Percentiles rank a stretch among this genome's conserved stretches.
These are phyloP conservation scores for Pyrrhosoma nymphula DNA, from an alignment of 2,888 invertebrate species.

Conservation along the genomic window DNA sequence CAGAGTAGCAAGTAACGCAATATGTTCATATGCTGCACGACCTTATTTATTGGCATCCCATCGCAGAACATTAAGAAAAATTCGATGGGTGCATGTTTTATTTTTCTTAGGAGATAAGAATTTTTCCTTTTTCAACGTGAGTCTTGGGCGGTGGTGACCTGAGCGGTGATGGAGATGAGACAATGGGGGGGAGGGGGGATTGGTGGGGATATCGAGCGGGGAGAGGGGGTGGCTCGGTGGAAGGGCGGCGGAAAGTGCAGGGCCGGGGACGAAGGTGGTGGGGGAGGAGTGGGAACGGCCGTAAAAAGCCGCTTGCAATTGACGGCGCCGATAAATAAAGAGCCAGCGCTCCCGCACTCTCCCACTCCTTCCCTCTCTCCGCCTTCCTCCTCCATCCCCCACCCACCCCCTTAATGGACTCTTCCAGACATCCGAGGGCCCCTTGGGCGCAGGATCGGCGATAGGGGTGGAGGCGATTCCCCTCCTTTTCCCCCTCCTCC, in stretches of 20 bases:
- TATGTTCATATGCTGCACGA: too few species aligned
- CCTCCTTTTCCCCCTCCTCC: neutral
- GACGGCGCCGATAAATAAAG: constrained; percentile 76
- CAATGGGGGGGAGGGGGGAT: neutral
- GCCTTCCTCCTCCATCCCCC: constrained; percentile 70
- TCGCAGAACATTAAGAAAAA: neutral
- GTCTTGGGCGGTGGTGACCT: constrained; percentile 6
- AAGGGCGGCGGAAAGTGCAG: constrained; percentile 73
- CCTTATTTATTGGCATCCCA: too few species aligned
- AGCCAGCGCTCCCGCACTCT: neutral
- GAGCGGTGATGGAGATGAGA: constrained; percentile 65
- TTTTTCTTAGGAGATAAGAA: neutral
- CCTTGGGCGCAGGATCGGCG: constrained; percentile 24
- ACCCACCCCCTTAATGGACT: constrained; percentile 70
- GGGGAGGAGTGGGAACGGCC: constrained; percentile 72
- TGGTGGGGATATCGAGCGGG: constrained; percentile 60
- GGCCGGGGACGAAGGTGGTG: constrained; percentile 70
- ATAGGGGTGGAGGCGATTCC: neutral
- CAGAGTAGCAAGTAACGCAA: too few species aligned
- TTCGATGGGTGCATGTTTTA: too few species aligned
- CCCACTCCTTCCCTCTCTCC: constrained; percentile 72
- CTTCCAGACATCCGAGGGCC: constrained; percentile 72
- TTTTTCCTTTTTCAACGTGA: neutral
- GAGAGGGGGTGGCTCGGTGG: constrained; percentile 70
- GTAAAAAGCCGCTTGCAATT: constrained; percentile 75